Evolutionary conservation across 1,140 invertebrate genomes (phyloP), one percentile per base, ranked within the genome.

Genomic region (Brachionus calyciflorus): DNA sequence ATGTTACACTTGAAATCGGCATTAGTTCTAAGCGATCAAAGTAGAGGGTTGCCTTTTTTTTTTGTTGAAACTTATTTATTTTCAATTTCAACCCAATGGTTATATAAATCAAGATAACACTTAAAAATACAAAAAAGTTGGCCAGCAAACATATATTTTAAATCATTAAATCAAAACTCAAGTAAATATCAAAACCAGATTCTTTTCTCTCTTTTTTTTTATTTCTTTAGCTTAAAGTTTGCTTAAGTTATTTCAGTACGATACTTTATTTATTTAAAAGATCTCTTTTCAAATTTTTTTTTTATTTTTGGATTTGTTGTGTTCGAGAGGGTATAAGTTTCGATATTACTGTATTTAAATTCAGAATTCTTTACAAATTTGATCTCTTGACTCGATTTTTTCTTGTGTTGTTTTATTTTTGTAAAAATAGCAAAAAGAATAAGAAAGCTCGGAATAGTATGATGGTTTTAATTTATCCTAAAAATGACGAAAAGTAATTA

Each of bases 131-230:
- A 24, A 24, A 55, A 2, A 24, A 14, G 4, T 4, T 55, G n/a
- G n/a, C 1, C 12, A 30, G 26, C 33, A 60, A 33, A 30, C 33
- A 60, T 60, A 40, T 33, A 21, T 60, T 33, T n/a, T 60, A 19
- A 33, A 60, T 60, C 7, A 37, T 60, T 10, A 37, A 33, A 37
- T 60, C n/a, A 37, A 33, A 33, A 37, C 37, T 60, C 37, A 60
- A 60, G 30, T 60, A 60, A 60, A 60, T 60, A 60, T 60, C 55
- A 60, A 60, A 60, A 60, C 55, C 55, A 60, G 55, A 60, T 60
- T 60, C 37, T 17, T 41, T 60, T 33, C 6, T 49, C 17, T n/a
- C 6, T 44, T 10, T 55, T n/a, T n/a, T n/a, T n/a, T n/a, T n/a
- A n/a, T n/a, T n/a, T n/a, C n/a, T n/a, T n/a, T 55, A 28, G 53